Conservation (phyloP, 2,113 vertebrate species). For the Pseudorectes ferrugineus region DNA sequence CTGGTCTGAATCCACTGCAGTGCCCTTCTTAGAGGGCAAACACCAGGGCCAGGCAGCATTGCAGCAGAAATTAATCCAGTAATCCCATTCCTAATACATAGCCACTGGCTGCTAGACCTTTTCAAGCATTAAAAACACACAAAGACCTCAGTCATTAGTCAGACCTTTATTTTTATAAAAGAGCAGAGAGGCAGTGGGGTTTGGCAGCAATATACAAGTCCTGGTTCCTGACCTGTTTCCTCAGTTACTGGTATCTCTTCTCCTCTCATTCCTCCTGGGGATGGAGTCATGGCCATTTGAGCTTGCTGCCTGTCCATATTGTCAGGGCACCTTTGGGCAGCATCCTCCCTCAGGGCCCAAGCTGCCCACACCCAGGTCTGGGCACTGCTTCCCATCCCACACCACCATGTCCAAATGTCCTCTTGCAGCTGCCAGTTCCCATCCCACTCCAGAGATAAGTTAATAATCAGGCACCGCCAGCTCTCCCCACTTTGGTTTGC, state of each 20-base stretch:
- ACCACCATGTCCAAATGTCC: neutral
- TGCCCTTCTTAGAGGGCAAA: neutral
- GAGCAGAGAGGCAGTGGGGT: neutral
- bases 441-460: neutral
- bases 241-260: neutral
- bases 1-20: neutral
- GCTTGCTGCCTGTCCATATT: no score
- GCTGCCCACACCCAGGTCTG: neutral
- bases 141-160: neutral
- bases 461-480: neutral
- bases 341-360: neutral
- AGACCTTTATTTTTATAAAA: neutral
- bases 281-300: rapidly evolving
- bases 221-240: neutral
- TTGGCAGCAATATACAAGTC: neutral
- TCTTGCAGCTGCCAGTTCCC: neutral
- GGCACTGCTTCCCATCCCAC: neutral
- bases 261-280: neutral
- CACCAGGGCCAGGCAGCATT: neutral
- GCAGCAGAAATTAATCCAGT: neutral
- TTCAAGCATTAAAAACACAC: neutral
- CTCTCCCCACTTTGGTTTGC: neutral
- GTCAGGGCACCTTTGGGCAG: rapidly evolving
- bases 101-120: neutral
- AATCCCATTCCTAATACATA: neutral